Conservation (phyloP, 2,113 vertebrate species). For the Mastomys natalensis region DNA sequence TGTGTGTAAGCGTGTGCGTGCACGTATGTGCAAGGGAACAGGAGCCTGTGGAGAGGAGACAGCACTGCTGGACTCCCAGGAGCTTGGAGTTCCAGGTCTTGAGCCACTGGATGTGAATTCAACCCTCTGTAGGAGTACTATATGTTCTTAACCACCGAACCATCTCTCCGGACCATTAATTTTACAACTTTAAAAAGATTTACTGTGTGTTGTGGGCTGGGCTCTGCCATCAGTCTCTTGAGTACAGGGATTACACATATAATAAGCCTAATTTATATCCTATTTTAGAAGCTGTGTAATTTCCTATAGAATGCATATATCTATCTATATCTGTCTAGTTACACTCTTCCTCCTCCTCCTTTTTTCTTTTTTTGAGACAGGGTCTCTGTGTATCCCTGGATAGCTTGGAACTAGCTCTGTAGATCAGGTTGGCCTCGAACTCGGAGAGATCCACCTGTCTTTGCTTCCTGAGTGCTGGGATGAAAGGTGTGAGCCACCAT, state of each 20-base stretch:
- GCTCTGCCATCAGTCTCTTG: not conserved
- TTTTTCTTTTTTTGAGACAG: not conserved
- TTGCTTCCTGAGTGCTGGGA: not conserved
- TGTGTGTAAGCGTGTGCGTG: not conserved
- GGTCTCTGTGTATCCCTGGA: not conserved
- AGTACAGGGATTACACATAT: not conserved
- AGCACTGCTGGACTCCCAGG: not conserved
- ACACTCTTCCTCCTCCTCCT: too few species aligned
- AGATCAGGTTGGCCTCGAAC: not conserved
- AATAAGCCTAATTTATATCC: not conserved
- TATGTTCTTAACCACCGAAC: not conserved
- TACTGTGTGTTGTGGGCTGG: not conserved
- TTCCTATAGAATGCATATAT: not conserved
- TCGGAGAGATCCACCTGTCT: not conserved
- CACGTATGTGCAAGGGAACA: rapidly evolving
- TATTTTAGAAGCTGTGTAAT: not conserved
- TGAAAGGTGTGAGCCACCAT: not conserved
- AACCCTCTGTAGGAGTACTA: too few species aligned
- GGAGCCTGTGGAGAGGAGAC: not conserved
- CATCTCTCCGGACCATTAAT: not conserved
- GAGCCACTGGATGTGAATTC: not conserved
- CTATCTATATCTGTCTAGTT: not conserved
- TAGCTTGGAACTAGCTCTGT: not conserved
- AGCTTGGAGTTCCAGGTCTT: not conserved
- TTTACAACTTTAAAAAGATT: not conserved